phyloP scores from a whole-genome alignment of 2,888 invertebrate genomes.

The Stenichneumon culpator region DNA sequence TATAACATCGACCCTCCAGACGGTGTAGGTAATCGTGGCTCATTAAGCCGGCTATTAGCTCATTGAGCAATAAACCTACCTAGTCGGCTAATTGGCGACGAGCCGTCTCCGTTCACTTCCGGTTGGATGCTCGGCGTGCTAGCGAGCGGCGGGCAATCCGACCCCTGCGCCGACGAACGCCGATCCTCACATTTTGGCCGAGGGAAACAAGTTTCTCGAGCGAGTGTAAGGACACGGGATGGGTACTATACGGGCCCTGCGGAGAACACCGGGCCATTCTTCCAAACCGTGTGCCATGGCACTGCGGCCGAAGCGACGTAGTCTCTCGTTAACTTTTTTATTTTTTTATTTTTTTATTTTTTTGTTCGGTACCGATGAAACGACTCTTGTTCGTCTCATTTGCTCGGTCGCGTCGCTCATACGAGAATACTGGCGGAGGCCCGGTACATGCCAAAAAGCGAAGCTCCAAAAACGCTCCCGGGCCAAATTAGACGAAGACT shows the following conservation, averaged over 20 bases:
- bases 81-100: constrained; percentile 80
- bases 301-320: constrained; percentile 19
- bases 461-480: not conserved
- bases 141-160: constrained; percentile 26
- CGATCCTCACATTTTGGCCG: constrained; percentile 45
- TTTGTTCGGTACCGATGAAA: constrained; percentile 45
- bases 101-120: constrained; percentile 77
- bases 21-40: constrained; percentile 79
- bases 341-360: constrained; percentile 13
- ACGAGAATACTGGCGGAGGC: constrained; percentile 13
- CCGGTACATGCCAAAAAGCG: not conserved
- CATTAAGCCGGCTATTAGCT: constrained; percentile 81
- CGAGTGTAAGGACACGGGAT: constrained; percentile 6
- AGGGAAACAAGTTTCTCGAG: constrained; percentile 52
- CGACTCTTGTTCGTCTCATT: constrained; percentile 37
- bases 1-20: constrained; percentile 49
- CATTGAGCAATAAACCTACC: constrained; percentile 82
- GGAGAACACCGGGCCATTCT: constrained; percentile 57
- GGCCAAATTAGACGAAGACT: not conserved
- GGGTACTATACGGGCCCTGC: constrained; percentile 5
- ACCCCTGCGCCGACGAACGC: constrained; percentile 48
- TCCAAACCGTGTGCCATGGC: constrained; percentile 36
- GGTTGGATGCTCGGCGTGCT: constrained; percentile 69
- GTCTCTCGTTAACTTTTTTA: constrained; percentile 50
- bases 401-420: constrained; percentile 40